Evolutionary conservation across 2,797 vertebrate species (phyloP).

Genomic region (Pangasius sanitwongsei): DNA sequence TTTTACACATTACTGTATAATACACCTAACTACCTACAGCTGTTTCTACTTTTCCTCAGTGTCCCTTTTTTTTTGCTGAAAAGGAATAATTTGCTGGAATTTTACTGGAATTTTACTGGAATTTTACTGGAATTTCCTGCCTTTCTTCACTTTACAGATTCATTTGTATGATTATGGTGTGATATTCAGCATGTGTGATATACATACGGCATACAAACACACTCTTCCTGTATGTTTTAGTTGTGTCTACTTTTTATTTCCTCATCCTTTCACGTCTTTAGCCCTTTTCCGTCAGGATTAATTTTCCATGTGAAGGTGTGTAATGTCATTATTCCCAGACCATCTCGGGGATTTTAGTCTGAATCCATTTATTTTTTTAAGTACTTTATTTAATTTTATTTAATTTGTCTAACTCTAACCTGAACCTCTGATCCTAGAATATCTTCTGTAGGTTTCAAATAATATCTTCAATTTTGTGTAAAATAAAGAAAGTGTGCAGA

Average conservation of each 20-base stretch:
- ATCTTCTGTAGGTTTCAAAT: neutral
- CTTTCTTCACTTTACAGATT: too few species aligned
- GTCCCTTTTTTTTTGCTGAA: too few species aligned
- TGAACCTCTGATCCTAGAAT: neutral
- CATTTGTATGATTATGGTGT: too few species aligned
- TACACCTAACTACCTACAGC: too few species aligned
- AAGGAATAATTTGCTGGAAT: too few species aligned
- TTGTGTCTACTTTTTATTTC: neutral
- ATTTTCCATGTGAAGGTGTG: neutral
- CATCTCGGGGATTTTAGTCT: neutral
- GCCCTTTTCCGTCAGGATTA: neutral
- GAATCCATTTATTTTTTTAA: neutral
- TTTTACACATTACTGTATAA: neutral
- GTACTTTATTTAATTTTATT: neutral
- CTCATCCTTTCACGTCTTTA: neutral
- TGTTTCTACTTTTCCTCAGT: too few species aligned
- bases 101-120: too few species aligned
- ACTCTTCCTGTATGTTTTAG: neutral
- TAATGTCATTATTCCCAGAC: neutral
- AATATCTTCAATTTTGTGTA: neutral
- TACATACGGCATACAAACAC: too few species aligned
- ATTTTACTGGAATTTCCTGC: too few species aligned
- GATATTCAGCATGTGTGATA: too few species aligned
- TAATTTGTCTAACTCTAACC: neutral
- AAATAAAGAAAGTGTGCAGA: neutral